These are phyloP conservation scores for Leptopilina clavipes DNA, from an alignment of 1,140 invertebrate genomes.

Conservation along the genomic window DNA sequence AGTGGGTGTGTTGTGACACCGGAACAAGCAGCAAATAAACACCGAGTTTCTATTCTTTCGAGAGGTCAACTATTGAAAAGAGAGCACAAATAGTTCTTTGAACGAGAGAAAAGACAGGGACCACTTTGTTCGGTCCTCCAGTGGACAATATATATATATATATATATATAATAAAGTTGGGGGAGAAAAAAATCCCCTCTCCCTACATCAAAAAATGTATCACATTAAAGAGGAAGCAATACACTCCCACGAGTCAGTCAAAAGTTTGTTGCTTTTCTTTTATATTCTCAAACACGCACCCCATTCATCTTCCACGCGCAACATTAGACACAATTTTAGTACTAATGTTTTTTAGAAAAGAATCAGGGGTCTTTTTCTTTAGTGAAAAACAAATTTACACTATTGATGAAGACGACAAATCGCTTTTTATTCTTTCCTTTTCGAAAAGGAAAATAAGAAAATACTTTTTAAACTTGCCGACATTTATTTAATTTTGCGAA, in stretches of 20 bases:
- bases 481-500: no score
- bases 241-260: slow-evolving; percentile 57
- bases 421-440: no score
- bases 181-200: slow-evolving; percentile 45
- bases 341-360: not conserved
- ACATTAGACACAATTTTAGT: slow-evolving; percentile 12
- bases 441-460: no score
- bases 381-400: no score
- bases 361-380: not conserved
- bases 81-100: slow-evolving; percentile 59
- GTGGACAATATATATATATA: slow-evolving; percentile 41
- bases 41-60: slow-evolving; percentile 59
- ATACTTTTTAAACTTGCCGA: no score
- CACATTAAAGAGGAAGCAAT: slow-evolving; percentile 58
- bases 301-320: slow-evolving; percentile 29
- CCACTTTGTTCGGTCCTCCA: slow-evolving; percentile 50
- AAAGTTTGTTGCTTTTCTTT: slow-evolving; percentile 46
- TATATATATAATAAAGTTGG: slow-evolving; percentile 56
- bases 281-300: not conserved
- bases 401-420: no score
- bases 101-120: slow-evolving; percentile 54
- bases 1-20: slow-evolving; percentile 71
- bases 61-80: slow-evolving; percentile 58
- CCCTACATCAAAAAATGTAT: slow-evolving; percentile 54
- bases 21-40: slow-evolving; percentile 68